Evolutionary conservation across 2,888 invertebrate species (phyloP), one percentile per base, ranked within the genome.

Genomic region (Myathropa florea): DNA sequence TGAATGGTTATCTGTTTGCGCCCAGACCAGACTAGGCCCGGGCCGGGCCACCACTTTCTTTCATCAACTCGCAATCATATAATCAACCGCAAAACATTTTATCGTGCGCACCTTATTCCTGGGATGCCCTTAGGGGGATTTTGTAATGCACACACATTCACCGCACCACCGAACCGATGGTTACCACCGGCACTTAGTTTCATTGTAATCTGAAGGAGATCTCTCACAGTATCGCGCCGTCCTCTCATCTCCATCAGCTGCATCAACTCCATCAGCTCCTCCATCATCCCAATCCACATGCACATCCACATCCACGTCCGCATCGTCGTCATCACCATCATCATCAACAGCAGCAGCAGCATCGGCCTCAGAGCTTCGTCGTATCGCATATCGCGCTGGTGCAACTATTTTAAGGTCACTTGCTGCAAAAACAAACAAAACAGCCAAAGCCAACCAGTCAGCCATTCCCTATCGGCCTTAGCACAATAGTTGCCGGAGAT

Each of bases 61-160:
- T 86, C 85, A 78, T 82, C 82, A 82, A 83, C 73, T 86, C 75
- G 73, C 83, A 79, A 83, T 86, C 83, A 71, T 86, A 86, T 79
- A 71, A 79, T 79, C 86, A 86, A 86, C 86, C 86, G 67, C 86
- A 86, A 86, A 86, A 83, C 86, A 86, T 83, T 86, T 83, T 86
- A 83, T 75, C 78, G 83, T 83, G 86, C 86, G 78, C 86, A 86
- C 86, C 86, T 86, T 86, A 86, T 86, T 86, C 79, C 67, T 65
- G 55, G 61, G 71, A 75, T 83, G 83, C 86, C 86, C 86, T 73
- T 36, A 83, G 71, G 86, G 75, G 72, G 65, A 23, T 73, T 81
- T 72, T 72, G 39, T 72, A 63, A 60, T 79, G 39, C 59, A 77
- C 73, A 78, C 70, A 82, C 46, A 71, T 82, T 63, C 67, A 53